phyloP scores from a whole-genome alignment of 2,888 invertebrate species.

The Alloplasta piceator region DNA sequence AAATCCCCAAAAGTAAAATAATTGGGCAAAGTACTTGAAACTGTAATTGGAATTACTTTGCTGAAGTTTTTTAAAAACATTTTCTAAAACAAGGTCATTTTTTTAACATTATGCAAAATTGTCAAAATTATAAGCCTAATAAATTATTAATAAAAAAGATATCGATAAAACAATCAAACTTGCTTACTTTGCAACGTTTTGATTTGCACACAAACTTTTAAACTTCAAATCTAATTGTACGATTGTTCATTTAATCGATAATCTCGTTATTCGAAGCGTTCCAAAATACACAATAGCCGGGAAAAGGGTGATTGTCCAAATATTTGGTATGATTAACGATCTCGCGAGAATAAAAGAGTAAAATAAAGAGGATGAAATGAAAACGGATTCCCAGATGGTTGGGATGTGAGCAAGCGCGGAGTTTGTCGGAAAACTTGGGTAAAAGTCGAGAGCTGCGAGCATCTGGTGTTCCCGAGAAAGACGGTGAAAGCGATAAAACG shows the following conservation, averaged over 20 bases:
- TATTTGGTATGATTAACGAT: not conserved
- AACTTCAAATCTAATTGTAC: not conserved
- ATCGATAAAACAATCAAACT: no score
- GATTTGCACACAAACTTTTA: no score
- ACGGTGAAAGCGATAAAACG: slow-evolving; percentile 48
- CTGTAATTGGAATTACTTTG: no score
- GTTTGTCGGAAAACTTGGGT: slow-evolving; percentile 60
- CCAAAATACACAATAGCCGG: not conserved
- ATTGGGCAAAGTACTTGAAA: no score
- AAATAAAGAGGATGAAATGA: slow-evolving; percentile 27
- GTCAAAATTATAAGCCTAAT: no score
- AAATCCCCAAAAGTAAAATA: no score
- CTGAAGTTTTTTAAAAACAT: no score
- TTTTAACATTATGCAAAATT: no score
- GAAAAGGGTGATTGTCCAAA: not conserved
- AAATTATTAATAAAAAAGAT: no score
- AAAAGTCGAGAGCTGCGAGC: slow-evolving; percentile 55
- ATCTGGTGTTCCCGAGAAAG: slow-evolving; percentile 21
- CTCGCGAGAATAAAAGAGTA: slow-evolving; percentile 15
- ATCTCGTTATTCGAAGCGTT: not conserved
- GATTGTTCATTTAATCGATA: not conserved
- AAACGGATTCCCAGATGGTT: slow-evolving; percentile 57
- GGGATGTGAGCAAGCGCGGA: slow-evolving; percentile 55
- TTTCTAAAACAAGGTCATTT: no score
- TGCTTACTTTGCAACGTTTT: no score